These are phyloP conservation scores for Lasiurus cinereus DNA, from an alignment of 2,113 vertebrate genomes.

Conservation along the genomic window DNA sequence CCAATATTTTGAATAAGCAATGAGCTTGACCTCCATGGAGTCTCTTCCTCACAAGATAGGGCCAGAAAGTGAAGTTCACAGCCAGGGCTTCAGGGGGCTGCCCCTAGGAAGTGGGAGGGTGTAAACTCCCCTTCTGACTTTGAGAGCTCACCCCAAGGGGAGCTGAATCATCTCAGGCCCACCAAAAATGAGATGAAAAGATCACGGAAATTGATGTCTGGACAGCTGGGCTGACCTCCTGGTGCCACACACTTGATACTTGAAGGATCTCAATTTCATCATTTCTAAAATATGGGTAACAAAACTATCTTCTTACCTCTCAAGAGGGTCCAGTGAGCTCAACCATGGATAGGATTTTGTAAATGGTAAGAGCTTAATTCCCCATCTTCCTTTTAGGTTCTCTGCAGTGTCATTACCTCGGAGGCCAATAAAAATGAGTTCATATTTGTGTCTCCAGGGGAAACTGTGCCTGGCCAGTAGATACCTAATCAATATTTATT, in stretches of 20 bases:
- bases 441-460: background rate
- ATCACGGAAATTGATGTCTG: background rate
- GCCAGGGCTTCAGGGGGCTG: background rate
- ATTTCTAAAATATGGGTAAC: background rate
- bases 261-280: background rate
- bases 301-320: background rate
- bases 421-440: background rate
- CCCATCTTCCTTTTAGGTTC: background rate
- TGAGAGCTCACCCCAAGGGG: background rate
- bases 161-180: background rate
- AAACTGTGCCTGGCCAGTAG: background rate
- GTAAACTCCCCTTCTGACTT: background rate
- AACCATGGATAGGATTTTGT: background rate
- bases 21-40: background rate
- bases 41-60: background rate
- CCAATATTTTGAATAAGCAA: background rate
- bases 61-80: background rate
- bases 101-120: background rate
- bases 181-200: background rate
- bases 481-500: background rate
- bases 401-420: background rate
- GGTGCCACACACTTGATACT: background rate
- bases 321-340: background rate
- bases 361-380: background rate
- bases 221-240: background rate